Base-by-base conservation (phyloP, 2,797 vertebrate species). In the Martes flavigula region DNA sequence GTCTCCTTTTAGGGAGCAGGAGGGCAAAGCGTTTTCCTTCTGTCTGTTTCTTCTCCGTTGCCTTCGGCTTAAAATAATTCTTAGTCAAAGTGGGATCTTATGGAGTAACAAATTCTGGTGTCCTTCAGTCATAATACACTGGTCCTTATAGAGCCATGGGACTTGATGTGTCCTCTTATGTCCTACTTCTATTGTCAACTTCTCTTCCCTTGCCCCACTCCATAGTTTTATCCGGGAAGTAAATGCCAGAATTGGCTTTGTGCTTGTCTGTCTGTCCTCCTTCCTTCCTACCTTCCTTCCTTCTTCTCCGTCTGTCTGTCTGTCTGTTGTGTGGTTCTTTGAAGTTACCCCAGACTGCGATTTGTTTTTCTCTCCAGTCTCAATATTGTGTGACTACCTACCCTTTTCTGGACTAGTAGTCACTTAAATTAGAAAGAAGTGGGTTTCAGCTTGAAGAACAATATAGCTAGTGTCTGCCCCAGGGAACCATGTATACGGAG, bases 351-450 rank as follows among this genome's bases (percentile, higher is more conserved):
- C 20, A 60, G 27, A 30, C 13, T 73, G 17, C 46, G 35, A 62
- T 62, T 30, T 64, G 35, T 82, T 89, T 96, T 40, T 84, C 46
- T 48, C 3, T 81, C 25, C 14, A 51, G 30, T 66, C 21, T 93
- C 60, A 75, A 21, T 43, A 84, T 66, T 82, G 66, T 48, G 30
- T 58, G 62, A 75, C 23, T 46, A 62, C 27, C 51, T 46, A 21
- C 43, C 32, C 68, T 93, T 62, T 93, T 40, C 46, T 38, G 21
- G 38, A 40, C 40, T 40, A 40, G 40, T 25, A 81, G 38, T 96
- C 30, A 27, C 32, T 73, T 94, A 21, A 48, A 90, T 96, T 87
- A 87, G 62, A 90, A 96, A 48, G 54, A 58, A 68, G 9, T 85
- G 77, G 9, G 5, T 73, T 72, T 75, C 32, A 54, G 25, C 35